Base-by-base conservation (phyloP, 2,797 vertebrate genomes). In the Scarus forsteni region DNA sequence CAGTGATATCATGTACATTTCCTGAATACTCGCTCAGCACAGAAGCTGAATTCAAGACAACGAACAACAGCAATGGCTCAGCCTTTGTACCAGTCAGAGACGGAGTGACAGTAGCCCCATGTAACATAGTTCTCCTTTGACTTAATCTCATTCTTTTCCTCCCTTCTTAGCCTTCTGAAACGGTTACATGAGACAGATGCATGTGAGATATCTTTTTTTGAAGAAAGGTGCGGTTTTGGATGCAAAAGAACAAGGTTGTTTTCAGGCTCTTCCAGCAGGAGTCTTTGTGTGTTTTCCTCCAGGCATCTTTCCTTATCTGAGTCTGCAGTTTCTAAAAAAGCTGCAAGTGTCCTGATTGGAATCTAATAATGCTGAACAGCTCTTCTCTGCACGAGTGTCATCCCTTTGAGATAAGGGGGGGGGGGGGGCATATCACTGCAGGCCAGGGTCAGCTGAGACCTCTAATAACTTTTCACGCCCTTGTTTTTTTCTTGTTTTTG, bases 311-410 rank as follows among this genome's bases (percentile, higher is more conserved):
- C 58, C 49, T 83, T 39, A 34, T 72, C 80, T 84, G 72, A 85
- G 66, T 87, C 65, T 0, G 81, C 83, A 73, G 51, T 86, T 89
- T 84, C 66, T 84, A 85, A 89, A 85, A 75, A 74, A 84, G 74
- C 35, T 59, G 59, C 42, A 70, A 79, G 67, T 78, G 62, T 79
- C 77, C 71, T 73, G 63, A 87, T 92, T 66, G 54, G 69, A 80
- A 39, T 81, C 69, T 87, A 85, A 88, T 86, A 84, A 72, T 18
- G 53, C 76, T 50, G 60, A 70, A 75, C 53, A 44, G 51, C 49
- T 73, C 9, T 70, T 77, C 72, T 70, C 46, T 54, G 15, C 43
- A 50, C 5, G 3, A 16, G 8, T 42, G 54, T 50, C 16, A 19
- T 54, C 7, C 0, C 10, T 57, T 49, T 56, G 34, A 59, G 75